Evolutionary conservation across 2,113 vertebrate species (phyloP), one percentile per base, ranked within the genome.

Genomic region (Alligator sinensis): DNA sequence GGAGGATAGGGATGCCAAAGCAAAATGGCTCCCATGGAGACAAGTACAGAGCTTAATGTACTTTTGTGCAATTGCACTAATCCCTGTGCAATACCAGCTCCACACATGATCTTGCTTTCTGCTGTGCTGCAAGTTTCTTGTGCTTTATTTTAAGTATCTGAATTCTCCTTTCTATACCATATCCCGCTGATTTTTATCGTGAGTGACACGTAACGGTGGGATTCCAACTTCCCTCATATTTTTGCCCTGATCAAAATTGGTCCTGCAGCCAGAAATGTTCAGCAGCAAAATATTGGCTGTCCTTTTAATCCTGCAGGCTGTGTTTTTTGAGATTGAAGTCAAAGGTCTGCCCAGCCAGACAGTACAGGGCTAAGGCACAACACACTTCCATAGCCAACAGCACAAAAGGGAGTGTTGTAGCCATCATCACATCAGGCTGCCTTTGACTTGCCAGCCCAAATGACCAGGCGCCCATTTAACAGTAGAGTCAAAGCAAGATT

Each of bases 51-150:
- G 28, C 59, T 92, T 85, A 88, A 59, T 47, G 1, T 74, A 87
- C 86, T 9, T 47, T 47, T 21, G 30, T 63, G 18, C 66, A 89
- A 79, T 55, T 93, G 62, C 84, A 84, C 89, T 77, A 89, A 59
- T 62, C 47, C 82, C 79, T 88, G 85, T 80, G 70, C 28, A 47
- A 82, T 93, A 76, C 30, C 92, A 79, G 83, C 79, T 61, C 80
- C 87, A 93, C 59, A 60, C 74, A 64, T 64, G 76, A 77, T 54
- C 88, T 91, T 94, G 72, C 82, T 91, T 95, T 84, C 72, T 88
- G 81, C 77, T 88, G 57, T 70, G 92, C 54, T 47, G 47, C 47
- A 47, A 47, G 47, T 47, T 47, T 47, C 47, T 47, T 47, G 47
- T 47, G 47, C 47, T 47, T 47, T 47, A 47, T 47, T 47, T 86